Base-by-base conservation (phyloP, 2,888 invertebrate species). In the Acleris emargana region DNA sequence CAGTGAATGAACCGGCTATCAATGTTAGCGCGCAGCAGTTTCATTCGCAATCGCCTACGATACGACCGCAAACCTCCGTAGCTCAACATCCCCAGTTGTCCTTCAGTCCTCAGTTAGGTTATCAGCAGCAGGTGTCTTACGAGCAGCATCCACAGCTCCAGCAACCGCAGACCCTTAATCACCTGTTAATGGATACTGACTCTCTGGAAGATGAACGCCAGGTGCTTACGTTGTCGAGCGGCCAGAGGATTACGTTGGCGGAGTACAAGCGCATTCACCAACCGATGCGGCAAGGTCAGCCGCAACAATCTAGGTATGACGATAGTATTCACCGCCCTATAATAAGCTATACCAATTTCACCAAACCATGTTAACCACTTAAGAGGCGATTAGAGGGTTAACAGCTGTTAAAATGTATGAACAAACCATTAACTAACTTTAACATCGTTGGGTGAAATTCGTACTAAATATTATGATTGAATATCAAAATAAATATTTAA, bases 171-270 rank as follows among this genome's bases (percentile, higher is more conserved):
- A 76, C 82, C 1, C 6, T 50, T 38, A 83, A 74, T 61, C 89
- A 84, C 76, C 75, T 86, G 61, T 72, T 89, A 64, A 82, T 89
- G 83, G 89, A 91, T 16, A 79, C 85, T 0, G 89, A 91, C 25
- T 76, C 79, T 22, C 70, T 80, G 25, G 91, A 92, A 18, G 92
- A 93, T 45, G 91, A 91, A 66, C 75, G 87, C 51, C 90, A 89
- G 70, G 75, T 91, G 62, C 78, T 93, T 25, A 86, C 91, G 1
- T 71, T 93, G 54, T 76, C 76, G 2, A 91, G 84, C 67, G 93
- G 93, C 5, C 92, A 92, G 70, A 82, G 87, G 66, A 87, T 93
- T 42, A 87, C 91, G 6, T 72, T 91, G n/a, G 91, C 88, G 0
- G 93, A 93, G 55, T 91, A 88, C 68, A 90, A 86, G 73, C 81